Percentiles rank a stretch among this genome's conserved stretches.
phyloP scores from a whole-genome alignment of 2,888 invertebrate genomes.

The Drosophila mettleri region DNA sequence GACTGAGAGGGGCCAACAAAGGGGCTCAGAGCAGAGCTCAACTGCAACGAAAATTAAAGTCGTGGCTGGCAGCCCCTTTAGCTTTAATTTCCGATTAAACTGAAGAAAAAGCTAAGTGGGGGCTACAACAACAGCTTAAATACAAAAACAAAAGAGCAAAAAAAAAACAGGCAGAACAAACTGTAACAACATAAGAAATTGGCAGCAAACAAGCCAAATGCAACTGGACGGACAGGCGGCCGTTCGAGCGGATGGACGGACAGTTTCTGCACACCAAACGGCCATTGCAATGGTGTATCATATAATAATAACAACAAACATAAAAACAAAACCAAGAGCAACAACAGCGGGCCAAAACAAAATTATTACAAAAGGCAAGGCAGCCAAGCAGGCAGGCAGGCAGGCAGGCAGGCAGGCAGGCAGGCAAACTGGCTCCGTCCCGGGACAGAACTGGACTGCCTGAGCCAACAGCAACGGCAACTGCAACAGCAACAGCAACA shows the following conservation, averaged over 20 bases:
- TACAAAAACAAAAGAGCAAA: slow-evolving; percentile 56
- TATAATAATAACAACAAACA: slow-evolving; percentile 76
- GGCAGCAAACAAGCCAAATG: slow-evolving; percentile 78
- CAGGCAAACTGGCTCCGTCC: slow-evolving; percentile 43
- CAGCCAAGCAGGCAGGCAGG: slow-evolving; percentile 54
- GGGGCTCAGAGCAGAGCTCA: slow-evolving; percentile 34
- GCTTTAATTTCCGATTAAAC: slow-evolving; percentile 82
- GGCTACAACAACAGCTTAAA: slow-evolving; percentile 53
- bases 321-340: slow-evolving; percentile 43
- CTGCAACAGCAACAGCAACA: slow-evolving; percentile 6
- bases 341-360: slow-evolving; percentile 49
- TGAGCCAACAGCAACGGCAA: slow-evolving; percentile 16
- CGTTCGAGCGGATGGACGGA: slow-evolving; percentile 12
- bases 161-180: slow-evolving; percentile 75
- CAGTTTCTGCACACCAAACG: slow-evolving; percentile 42
- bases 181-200: slow-evolving; percentile 80
- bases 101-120: slow-evolving; percentile 64
- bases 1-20: slow-evolving; percentile 28
- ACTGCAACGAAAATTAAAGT: slow-evolving; percentile 77
- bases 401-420: slow-evolving; percentile 56
- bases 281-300: slow-evolving; percentile 79
- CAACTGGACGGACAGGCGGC: slow-evolving; percentile 37
- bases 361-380: slow-evolving; percentile 77
- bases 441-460: slow-evolving; percentile 41
- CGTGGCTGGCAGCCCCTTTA: slow-evolving; percentile 77